Base-by-base conservation (phyloP, 1,140 invertebrate species). In the Oreohelix idahoensis region DNA sequence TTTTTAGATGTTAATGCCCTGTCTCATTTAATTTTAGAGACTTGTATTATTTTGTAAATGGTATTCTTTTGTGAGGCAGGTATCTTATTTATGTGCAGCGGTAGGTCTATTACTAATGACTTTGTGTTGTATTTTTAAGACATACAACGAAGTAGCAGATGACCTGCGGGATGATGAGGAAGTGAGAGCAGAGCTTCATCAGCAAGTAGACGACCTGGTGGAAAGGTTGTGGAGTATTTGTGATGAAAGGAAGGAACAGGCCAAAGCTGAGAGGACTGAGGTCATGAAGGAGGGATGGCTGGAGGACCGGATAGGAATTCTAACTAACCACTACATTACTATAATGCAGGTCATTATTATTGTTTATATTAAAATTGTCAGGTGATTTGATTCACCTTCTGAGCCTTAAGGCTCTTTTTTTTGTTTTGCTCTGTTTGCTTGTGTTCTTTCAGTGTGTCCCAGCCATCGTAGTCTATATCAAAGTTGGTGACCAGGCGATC, bases 151-250 rank as follows among this genome's bases (percentile, higher is more conserved):
- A 39, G 87, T 93, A 0, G 76, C 92, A n/a, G 91, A 92, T 86
- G 92, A 93, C 79, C 89, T 92, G 87, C 84, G 92, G 42, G 91
- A 92, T 42, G 92, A 93, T 83, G 91, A 92, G 75, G 92, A 93
- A 77, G 91, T 91, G 0, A 88, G 89, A 66, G 88, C 88, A 32
- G 92, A 93, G 74, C 85, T 92, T n/a, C 92, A 93, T 84, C 92
- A 93, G 85, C 85, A 90, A 32, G 89, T 93, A 15, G 91, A 93
- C 76, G 92, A 93, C 83, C 88, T 93, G 0, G 87, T 89, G 36
- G 92, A 93, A 69, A 81, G 87, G n/a, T 87, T 93, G 29, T 93
- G 92, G 92, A 91, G 87, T 75, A 92, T 93, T 58, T 92, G 90
- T 86, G 91, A 92, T 85, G 90, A 92, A 45, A 85, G 91, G 17